Evolutionary conservation across 2,888 invertebrate species (phyloP).

Genomic region (Leptothorax acervorum): DNA sequence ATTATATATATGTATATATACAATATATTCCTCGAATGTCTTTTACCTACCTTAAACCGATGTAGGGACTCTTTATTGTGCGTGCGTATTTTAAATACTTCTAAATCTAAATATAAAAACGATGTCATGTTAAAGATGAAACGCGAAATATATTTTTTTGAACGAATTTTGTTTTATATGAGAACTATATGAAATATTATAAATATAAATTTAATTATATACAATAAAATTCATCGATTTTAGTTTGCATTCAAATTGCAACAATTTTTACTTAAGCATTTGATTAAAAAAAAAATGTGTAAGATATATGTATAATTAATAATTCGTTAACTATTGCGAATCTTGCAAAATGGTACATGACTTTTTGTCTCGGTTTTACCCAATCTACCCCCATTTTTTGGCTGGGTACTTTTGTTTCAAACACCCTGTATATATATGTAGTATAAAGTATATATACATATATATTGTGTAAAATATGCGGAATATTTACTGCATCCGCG

Average conservation of each 20-base stretch:
- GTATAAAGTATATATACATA: too few species aligned
- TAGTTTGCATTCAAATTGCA: not conserved
- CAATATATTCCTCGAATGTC: not conserved
- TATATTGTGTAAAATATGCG: not conserved
- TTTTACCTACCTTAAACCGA: conserved; percentile 5
- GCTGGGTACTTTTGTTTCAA: too few species aligned
- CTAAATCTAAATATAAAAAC: not conserved
- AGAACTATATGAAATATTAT: not conserved
- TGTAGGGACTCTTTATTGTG: not conserved
- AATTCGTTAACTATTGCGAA: too few species aligned
- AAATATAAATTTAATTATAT: conserved; percentile 10
- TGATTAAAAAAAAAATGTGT: not conserved
- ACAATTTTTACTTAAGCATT: not conserved
- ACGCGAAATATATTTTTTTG: not conserved
- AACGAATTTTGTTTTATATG: not conserved
- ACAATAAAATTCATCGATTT: not conserved
- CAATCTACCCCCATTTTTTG: too few species aligned
- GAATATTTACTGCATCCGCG: not conserved
- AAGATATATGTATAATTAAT: too few species aligned
- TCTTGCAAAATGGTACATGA: too few species aligned
- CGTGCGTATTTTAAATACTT: not conserved
- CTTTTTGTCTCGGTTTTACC: too few species aligned
- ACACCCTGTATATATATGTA: too few species aligned
- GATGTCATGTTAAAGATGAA: not conserved
- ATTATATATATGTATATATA: not conserved